Percentiles rank a stretch among this genome's conserved stretches.
These are phyloP conservation scores for Mythimna vitellina DNA, from an alignment of 2,888 invertebrate genomes.

Conservation along the genomic window DNA sequence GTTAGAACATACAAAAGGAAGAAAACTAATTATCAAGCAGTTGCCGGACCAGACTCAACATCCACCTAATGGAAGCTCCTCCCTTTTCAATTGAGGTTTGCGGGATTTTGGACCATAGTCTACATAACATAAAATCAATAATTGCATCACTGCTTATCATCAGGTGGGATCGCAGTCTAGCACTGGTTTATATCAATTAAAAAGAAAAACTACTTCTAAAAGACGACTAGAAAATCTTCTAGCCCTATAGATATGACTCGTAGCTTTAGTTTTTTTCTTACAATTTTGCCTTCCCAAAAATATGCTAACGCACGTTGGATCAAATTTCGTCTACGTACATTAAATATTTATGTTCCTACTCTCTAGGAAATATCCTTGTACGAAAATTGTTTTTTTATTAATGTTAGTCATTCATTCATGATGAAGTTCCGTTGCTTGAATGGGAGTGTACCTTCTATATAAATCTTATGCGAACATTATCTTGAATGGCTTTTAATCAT, in stretches of 20 bases:
- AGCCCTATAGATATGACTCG: background rate
- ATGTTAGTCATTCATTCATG: constrained; percentile 37
- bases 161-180: no score
- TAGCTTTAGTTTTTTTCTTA: background rate
- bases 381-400: constrained; percentile 47
- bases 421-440: constrained; percentile 17
- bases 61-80: no score
- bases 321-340: constrained; percentile 37
- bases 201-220: no score
- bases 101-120: no score
- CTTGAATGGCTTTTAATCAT: background rate
- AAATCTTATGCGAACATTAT: background rate
- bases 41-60: no score
- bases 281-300: constrained; percentile 20
- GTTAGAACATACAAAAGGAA: no score
- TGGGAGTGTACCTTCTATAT: background rate
- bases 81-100: no score
- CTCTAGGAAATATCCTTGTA: constrained; percentile 14
- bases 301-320: constrained; percentile 22
- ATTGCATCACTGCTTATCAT: no score
- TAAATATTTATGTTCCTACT: constrained; percentile 36
- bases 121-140: no score
- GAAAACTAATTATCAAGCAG: no score
- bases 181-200: no score
- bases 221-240: background rate